Evolutionary conservation across 1,140 invertebrate genomes (phyloP).

Genomic region (Dendrolimus kikuchii): DNA sequence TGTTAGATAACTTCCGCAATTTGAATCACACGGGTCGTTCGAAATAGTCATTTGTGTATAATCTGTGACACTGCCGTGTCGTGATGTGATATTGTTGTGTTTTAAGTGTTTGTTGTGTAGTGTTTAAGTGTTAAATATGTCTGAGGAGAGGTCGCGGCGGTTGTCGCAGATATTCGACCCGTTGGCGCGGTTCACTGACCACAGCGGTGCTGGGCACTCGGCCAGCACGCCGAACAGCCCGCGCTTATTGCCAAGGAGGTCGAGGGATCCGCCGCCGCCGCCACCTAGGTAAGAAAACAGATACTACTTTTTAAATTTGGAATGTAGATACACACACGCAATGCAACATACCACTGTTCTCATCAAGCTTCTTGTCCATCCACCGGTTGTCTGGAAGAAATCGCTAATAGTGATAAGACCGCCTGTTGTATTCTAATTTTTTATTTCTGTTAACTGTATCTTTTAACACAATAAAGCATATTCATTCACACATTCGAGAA

Average conservation of each 20-base stretch:
- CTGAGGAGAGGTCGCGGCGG: slow-evolving; percentile 76
- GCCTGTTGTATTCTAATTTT: too few relatives aligned
- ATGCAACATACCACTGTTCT: too few relatives aligned
- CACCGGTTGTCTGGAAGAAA: too few relatives aligned
- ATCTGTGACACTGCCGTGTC: slow-evolving; percentile 37
- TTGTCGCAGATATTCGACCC: slow-evolving; percentile 87
- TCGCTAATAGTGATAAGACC: too few relatives aligned
- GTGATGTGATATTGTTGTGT: slow-evolving; percentile 51
- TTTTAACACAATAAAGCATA: too few relatives aligned
- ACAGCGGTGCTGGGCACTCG: slow-evolving; percentile 69
- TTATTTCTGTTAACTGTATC: too few relatives aligned
- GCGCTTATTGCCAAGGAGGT: slow-evolving; percentile 75
- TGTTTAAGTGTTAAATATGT: slow-evolving; percentile 60
- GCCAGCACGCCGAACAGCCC: slow-evolving; percentile 80
- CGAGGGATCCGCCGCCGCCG: slow-evolving; percentile 70
- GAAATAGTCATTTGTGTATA: slow-evolving; percentile 52
- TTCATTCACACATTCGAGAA: too few relatives aligned
- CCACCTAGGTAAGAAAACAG: slow-evolving; percentile 58
- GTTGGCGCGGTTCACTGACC: slow-evolving; percentile 78
- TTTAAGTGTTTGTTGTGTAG: slow-evolving; percentile 35
- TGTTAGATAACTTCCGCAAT: slow-evolving; percentile 31
- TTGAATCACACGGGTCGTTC: slow-evolving; percentile 42
- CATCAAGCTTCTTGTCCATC: too few relatives aligned
- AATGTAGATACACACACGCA: too few relatives aligned
- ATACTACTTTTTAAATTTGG: too few relatives aligned